Evolutionary conservation across 2,888 invertebrate species (phyloP), one percentile per base, ranked within the genome.

Genomic region (Spisula solida): DNA sequence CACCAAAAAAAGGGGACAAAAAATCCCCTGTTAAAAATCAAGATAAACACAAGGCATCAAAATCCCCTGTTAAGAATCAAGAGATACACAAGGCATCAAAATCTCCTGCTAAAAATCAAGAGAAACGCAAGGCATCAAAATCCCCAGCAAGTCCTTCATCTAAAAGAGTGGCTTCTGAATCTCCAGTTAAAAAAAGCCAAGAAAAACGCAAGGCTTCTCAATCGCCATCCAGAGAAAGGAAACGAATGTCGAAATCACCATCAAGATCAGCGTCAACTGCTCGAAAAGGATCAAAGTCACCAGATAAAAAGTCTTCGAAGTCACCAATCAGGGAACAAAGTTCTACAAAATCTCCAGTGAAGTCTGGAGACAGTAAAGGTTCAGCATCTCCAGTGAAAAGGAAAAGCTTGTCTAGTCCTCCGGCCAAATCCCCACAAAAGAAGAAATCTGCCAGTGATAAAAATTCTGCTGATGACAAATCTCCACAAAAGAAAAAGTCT

Each of bases 181-280:
- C 88, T 25, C 88, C 88, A 10, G 86, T 83, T 16, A 80, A 82
- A 70, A 60, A 70, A 20, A 75, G 66, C 14, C 70, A 82, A 25
- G 75, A 86, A 51, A 86, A 86, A 31, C 48, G 86, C 70, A 88
- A 88, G 47, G 87, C 91, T n/a, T 91, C 90, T 6, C 51, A 78
- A 66, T 91, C 91, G 14, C 88, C 91, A 20, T 34, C 83, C 20
- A 83, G 47, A 48, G 83, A 83, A 0, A 83, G 47, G 41, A 87
- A 83, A 60, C 56, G 81, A 56, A 81, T 82, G 47, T 86, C 87
- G 8, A 81, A 88, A 60, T 90, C 88, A 70, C 88, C 90, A 29
- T 81, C 70, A 81, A 86, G 80, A 55, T 88, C 85, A 75, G 48
- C 66, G 20, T 56, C 83, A 8, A 56, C 29, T 25, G 25, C n/a